These are phyloP conservation scores for Tetranychus truncatus DNA, from an alignment of 2,888 invertebrate species.

Conservation along the genomic window DNA sequence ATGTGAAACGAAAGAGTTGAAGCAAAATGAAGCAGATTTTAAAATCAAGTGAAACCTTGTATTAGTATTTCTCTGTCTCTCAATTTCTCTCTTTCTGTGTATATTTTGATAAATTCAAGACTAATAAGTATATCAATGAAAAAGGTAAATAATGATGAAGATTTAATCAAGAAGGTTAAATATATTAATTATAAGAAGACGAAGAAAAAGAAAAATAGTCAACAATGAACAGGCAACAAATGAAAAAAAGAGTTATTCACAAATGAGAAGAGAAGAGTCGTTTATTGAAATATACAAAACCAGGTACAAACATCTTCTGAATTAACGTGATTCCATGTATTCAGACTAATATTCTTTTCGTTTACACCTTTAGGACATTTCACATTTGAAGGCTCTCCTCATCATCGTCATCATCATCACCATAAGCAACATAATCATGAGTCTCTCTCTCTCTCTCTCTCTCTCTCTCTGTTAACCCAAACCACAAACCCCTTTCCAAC, in stretches of 20 bases:
- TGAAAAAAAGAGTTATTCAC: background rate
- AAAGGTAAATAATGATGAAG: too few relatives aligned
- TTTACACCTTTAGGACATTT: background rate
- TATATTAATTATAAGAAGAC: too few relatives aligned
- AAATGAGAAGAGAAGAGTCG: background rate
- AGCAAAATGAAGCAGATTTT: too few relatives aligned
- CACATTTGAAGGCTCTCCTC: background rate
- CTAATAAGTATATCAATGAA: too few relatives aligned
- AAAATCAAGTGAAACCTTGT: too few relatives aligned
- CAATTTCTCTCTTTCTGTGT: too few relatives aligned
- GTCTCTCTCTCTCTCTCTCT: too few relatives aligned
- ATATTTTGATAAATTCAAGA: too few relatives aligned
- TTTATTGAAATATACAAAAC: background rate
- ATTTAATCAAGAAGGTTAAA: too few relatives aligned
- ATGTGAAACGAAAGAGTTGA: too few relatives aligned
- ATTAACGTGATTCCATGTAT: background rate
- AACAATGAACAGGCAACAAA: background rate
- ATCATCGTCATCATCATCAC: background rate
- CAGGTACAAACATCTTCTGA: background rate
- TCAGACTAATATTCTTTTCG: background rate
- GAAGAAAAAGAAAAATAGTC: background rate
- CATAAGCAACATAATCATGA: too few relatives aligned
- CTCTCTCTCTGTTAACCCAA: background rate
- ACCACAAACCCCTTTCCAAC: background rate
- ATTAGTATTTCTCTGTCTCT: too few relatives aligned